Evolutionary conservation across 35 echinoderm and acorn worm genomes (phyloP), one percentile per base, ranked within the genome.

Genomic region (Heliocidaris erythrogramma): DNA sequence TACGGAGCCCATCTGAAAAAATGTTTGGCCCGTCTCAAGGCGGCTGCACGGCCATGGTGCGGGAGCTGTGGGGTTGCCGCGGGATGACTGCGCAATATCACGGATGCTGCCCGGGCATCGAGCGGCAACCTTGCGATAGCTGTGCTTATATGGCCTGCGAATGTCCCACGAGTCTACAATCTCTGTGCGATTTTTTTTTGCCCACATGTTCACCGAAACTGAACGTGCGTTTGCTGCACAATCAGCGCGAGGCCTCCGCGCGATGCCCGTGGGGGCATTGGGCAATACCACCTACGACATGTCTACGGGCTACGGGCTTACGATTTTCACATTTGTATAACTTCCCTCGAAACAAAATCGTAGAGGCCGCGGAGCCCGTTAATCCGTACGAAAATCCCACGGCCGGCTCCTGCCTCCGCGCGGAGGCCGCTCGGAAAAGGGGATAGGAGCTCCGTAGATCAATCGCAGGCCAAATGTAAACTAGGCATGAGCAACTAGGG

Each of bases 391-490:
- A 11, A 27, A 86, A 27, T 30, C 2, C 13, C 50, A 53, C 6
- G 85, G 27, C 2, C 31, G 85, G 0, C 9, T 86, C 85, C 85
- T 86, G 85, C 85, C 85, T 86, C 9, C 9, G 31, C 9, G 0
- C 85, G 2, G 85, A 5, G 85, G 2, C 85, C 24, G 27, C 27
- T 9, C 31, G 31, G 24, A 86, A 32, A 86, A 2, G 27, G 31
- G 85, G 85, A 86, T 86, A 5, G 0, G 85, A 7, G 31, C 9
- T 86, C 0, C 85, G 9, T 32, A 86, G 24, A 86, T 18, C 17
- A 27, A 86, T 86, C 31, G 84, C 16, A 85, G 84, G 84, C 16
- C 84, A 85, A 85, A 85, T 85, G 84, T 85, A 31, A 85, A 85
- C 84, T 85, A 85, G 84, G 84, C 84, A 85, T 85, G n/a, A n/a